These are phyloP conservation scores for Aelia acuminata DNA, from an alignment of 2,888 invertebrate genomes.

Conservation along the genomic window DNA sequence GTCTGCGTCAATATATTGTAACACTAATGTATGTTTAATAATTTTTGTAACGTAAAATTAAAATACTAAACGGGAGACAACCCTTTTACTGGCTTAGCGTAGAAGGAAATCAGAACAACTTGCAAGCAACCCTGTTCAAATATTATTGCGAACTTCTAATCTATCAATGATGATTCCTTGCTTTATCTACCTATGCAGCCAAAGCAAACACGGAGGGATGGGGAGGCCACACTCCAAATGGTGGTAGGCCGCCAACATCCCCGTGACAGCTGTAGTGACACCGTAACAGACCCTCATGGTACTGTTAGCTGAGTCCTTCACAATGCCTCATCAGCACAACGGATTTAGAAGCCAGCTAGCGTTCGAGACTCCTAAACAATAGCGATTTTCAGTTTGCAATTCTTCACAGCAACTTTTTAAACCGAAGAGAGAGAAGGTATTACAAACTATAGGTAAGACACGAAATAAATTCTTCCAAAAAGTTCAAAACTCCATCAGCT, in stretches of 20 bases:
- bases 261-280: conserved; percentile 29
- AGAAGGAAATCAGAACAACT: too few relatives aligned
- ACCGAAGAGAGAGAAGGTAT: background rate
- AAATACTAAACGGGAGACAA: too few relatives aligned
- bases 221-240: background rate
- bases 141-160: too few relatives aligned
- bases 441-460: too few relatives aligned
- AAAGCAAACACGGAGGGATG: conserved; percentile 5
- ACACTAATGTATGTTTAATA: too few relatives aligned
- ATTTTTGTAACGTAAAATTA: too few relatives aligned
- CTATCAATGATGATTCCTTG: background rate
- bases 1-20: too few relatives aligned
- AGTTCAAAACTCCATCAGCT: too few relatives aligned
- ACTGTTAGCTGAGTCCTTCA: conserved; percentile 1
- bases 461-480: too few relatives aligned
- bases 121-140: too few relatives aligned
- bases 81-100: too few relatives aligned
- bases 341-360: conserved; percentile 29
- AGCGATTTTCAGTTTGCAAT: background rate
- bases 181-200: background rate
- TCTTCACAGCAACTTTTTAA: background rate
- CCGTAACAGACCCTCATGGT: conserved; percentile 25
- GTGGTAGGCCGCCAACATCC: background rate
- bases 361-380: background rate
- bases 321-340: conserved; percentile 47